These are phyloP conservation scores for Tribolium madens DNA, from an alignment of 1,140 invertebrate species.

Conservation along the genomic window DNA sequence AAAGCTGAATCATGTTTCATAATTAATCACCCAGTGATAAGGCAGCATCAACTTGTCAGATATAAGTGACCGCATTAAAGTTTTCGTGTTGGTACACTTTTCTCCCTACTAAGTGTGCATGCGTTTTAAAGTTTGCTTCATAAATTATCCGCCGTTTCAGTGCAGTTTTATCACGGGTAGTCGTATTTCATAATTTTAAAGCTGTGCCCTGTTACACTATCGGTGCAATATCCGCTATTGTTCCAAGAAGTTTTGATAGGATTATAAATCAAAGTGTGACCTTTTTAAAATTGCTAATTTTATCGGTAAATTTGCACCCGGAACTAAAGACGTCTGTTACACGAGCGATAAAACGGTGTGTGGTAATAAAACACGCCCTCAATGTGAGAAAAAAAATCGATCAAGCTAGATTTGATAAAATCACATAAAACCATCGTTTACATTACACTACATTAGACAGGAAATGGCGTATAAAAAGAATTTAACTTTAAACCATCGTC, in stretches of 20 bases:
- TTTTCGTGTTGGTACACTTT: background rate
- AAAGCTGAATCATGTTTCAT: constrained; percentile 10
- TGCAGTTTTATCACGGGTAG: too few species aligned
- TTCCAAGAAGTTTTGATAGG: background rate
- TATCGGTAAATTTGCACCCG: constrained; percentile 19
- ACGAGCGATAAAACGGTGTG: constrained; percentile 3
- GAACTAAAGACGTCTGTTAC: constrained; percentile 20
- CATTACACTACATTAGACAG: constrained; percentile 31
- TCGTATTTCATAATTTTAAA: background rate
- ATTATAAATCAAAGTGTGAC: constrained; percentile 24
- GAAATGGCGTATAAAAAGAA: constrained; percentile 36
- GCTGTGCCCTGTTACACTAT: background rate
- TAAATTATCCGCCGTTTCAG: background rate
- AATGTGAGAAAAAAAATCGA: constrained; percentile 20
- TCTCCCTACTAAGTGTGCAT: too few species aligned
- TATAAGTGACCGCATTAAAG: background rate
- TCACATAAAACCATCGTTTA: constrained; percentile 34
- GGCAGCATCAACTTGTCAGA: background rate
- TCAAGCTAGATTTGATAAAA: constrained; percentile 27
- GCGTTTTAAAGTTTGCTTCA: background rate
- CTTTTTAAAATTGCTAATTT: constrained; percentile 15
- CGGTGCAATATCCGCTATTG: background rate
- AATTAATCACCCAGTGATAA: constrained; percentile 20
- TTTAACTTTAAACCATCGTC: constrained; percentile 29
- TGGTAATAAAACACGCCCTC: constrained; percentile 22